Evolutionary conservation across 2,113 vertebrate genomes (phyloP).

Genomic region (Apteryx mantelli): DNA sequence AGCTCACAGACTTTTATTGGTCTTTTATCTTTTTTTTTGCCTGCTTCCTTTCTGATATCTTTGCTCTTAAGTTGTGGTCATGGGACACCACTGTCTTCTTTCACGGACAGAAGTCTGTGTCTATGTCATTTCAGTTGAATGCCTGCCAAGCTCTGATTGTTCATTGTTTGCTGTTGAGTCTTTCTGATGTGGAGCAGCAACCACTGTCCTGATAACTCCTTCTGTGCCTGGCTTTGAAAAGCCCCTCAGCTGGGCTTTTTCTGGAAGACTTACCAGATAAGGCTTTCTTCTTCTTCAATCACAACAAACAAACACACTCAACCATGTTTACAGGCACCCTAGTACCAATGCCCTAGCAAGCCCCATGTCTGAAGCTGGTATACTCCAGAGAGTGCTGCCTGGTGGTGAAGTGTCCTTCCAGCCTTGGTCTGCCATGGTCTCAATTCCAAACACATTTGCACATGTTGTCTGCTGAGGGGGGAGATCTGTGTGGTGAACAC

Average conservation of each 20-base stretch:
- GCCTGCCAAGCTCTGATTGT: neutral
- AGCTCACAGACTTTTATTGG: neutral
- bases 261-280: neutral
- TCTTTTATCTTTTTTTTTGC: neutral
- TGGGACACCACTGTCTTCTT: neutral
- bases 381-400: neutral
- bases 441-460: neutral
- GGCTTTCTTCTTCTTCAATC: neutral
- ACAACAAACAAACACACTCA: neutral
- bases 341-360: neutral
- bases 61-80: neutral
- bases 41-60: neutral
- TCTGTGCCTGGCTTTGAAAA: neutral
- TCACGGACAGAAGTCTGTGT: neutral
- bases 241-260: neutral
- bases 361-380: neutral
- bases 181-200: neutral
- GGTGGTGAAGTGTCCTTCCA: neutral
- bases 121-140: neutral
- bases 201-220: neutral
- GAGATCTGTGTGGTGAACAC: neutral
- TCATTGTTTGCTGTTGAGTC: neutral
- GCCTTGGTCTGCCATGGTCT: neutral
- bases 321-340: neutral
- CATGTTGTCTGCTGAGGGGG: neutral